Evolutionary conservation across 2,113 vertebrate species (phyloP), one percentile per base, ranked within the genome.

Genomic region (Chinchilla lanigera): DNA sequence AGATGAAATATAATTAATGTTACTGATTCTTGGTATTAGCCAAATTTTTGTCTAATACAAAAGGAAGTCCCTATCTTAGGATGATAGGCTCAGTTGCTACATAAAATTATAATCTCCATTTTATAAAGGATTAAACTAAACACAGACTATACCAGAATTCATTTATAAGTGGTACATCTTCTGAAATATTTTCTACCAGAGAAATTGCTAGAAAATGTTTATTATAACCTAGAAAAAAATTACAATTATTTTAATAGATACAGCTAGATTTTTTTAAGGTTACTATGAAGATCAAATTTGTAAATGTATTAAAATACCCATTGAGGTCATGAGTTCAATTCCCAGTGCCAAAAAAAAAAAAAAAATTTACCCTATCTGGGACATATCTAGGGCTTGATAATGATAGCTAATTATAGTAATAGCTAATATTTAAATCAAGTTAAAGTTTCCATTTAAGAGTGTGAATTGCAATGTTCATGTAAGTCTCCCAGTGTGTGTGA

Each of bases 141-240:
- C 0, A 82, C 30, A 86, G 47, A 35, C 24, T 60, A 86, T 19
- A 90, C 47, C 35, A 87, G 54, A 24, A 77, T n/a, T 61, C 60
- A 95, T 56, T 86, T 89, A 33, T 28, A 93, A 93, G n/a, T 41
- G 47, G 61, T 33, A 92, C 1, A 50, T 63, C 90, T 65, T 60
- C 30, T 41, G 35, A 89, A 26, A 28, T 35, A 47, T 61, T 95
- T 35, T 60, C 61, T 2, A 60, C 77, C 83, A 87, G 24, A 89
- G 50, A 95, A 93, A 96, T 87, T 50, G 28, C 44, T 60, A 60
- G 85, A 90, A 94, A 90, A 87, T 38, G 60, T 78, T 94, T 80
- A 71, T 17, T 87, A n/a, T 63, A 71, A 90, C 22, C 26, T 44
- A 89, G 54, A 44, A 87, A 95, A 93, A 4, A 61, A 17, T 5